These are phyloP conservation scores for Priocnemis perturbator DNA, from an alignment of 2,888 invertebrate genomes.

Conservation along the genomic window DNA sequence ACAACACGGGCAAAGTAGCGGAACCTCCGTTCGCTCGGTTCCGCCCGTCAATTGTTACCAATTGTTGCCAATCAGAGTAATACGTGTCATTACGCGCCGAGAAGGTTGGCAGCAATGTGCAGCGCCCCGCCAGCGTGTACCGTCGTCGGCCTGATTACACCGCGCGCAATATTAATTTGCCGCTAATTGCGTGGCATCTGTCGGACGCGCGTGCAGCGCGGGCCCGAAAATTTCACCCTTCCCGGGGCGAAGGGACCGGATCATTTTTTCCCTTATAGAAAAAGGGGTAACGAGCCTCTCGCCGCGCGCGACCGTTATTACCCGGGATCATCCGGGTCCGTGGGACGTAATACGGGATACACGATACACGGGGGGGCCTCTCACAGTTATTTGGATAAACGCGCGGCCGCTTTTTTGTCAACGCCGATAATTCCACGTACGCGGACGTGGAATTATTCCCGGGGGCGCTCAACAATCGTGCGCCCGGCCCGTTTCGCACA, in stretches of 20 bases:
- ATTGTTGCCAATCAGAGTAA: conserved; percentile 73
- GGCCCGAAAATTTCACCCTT: conserved; percentile 12
- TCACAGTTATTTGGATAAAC: too few relatives aligned
- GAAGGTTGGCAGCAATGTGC: conserved; percentile 56
- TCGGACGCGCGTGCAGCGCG: conserved; percentile 21
- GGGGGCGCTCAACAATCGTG: too few relatives aligned
- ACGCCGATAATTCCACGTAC: too few relatives aligned
- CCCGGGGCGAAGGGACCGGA: too few relatives aligned
- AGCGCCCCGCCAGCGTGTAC: conserved; percentile 41
- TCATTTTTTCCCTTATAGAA: too few relatives aligned
- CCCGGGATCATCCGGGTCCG: too few relatives aligned
- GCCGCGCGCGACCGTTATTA: too few relatives aligned
- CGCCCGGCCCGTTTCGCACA: too few relatives aligned
- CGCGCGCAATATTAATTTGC: conserved; percentile 60
- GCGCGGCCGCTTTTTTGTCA: too few relatives aligned
- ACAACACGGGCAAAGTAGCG: conserved; percentile 72
- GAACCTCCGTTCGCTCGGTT: conserved; percentile 66
- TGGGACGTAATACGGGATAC: background rate
- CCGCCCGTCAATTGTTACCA: conserved; percentile 74
- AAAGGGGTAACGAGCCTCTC: too few relatives aligned
- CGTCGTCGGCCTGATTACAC: conserved; percentile 52
- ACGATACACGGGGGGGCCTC: too few relatives aligned
- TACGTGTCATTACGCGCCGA: conserved; percentile 66
- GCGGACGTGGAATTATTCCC: too few relatives aligned
- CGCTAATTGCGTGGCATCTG: conserved; percentile 58